Conservation (phyloP, 2,797 vertebrate species). For the Streptopelia turtur region DNA sequence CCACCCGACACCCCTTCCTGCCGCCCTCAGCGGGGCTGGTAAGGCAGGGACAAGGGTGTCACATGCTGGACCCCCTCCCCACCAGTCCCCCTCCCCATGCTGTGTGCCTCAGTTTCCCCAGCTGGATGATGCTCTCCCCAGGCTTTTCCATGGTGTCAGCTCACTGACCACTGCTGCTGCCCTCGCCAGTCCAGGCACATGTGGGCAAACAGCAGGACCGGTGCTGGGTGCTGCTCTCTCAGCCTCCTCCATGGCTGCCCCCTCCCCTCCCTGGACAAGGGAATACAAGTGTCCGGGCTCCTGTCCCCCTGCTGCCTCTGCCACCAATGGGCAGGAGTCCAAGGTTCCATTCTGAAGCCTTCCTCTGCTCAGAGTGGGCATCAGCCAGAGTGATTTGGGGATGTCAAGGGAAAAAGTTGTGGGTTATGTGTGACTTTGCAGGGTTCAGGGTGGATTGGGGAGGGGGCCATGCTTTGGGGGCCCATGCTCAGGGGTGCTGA, state of each 20-base stretch:
- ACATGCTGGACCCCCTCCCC: background rate
- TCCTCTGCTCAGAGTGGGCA: background rate
- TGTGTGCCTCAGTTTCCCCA: constrained; percentile 16
- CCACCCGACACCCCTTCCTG: background rate
- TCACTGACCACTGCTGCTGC: background rate
- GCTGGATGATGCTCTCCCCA: background rate
- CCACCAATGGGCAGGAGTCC: background rate
- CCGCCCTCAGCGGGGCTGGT: fast-evolving
- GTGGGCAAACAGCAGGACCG: background rate
- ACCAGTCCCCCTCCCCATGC: fast-evolving
- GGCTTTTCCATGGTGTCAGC: background rate
- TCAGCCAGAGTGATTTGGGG: background rate
- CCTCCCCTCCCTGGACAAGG: background rate
- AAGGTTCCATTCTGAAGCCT: background rate
- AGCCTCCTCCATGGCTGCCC: background rate
- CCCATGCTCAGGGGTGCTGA: background rate
- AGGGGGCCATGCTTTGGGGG: background rate
- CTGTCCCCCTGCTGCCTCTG: background rate
- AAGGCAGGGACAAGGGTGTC: background rate
- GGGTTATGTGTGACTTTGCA: background rate
- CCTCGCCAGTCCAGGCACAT: background rate
- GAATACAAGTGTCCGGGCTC: fast-evolving
- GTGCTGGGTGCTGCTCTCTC: background rate
- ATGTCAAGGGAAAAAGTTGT: background rate
- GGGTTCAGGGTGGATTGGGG: background rate